Conservation (phyloP, 2,888 invertebrate genomes). For the Scaptomyza caliginosa region DNA sequence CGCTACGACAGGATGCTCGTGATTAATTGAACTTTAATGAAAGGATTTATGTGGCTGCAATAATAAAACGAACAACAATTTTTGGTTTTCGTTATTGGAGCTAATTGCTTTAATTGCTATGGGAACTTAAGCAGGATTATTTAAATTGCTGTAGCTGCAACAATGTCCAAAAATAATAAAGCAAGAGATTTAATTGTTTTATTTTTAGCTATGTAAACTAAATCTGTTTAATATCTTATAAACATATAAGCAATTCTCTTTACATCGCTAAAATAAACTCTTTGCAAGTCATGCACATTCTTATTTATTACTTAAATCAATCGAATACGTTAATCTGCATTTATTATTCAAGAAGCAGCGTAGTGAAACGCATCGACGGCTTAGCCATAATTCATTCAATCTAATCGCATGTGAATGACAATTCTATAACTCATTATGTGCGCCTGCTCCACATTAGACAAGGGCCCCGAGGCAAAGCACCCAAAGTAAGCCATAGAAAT, state of each 20-base stretch:
- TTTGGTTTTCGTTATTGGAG: constrained; percentile 14
- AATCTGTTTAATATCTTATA: too few relatives aligned
- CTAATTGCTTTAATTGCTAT: constrained; percentile 66
- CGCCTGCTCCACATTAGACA: constrained; percentile 67
- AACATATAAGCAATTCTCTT: not conserved
- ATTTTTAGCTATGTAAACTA: too few relatives aligned
- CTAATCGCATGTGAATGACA: constrained; percentile 51
- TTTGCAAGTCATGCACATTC: not conserved
- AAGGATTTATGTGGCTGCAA: constrained; percentile 74
- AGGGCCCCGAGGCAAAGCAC: constrained; percentile 23
- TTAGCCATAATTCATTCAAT: constrained; percentile 51
- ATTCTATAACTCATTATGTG: constrained; percentile 71
- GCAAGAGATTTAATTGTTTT: too few relatives aligned
- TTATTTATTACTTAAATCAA: constrained; percentile 16
- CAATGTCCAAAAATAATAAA: too few relatives aligned
- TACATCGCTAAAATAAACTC: too few relatives aligned
- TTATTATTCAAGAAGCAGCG: constrained; percentile 46
- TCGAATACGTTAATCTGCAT: constrained; percentile 20
- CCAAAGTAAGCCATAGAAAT: constrained; percentile 13
- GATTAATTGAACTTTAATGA: constrained; percentile 79
- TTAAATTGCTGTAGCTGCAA: too few relatives aligned
- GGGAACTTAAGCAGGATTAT: not conserved
- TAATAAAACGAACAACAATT: constrained; percentile 58
- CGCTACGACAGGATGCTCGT: constrained; percentile 68
- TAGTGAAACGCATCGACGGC: constrained; percentile 37